These are phyloP conservation scores for Lucilia cuprina DNA, from an alignment of 1,140 invertebrate genomes.

Conservation along the genomic window DNA sequence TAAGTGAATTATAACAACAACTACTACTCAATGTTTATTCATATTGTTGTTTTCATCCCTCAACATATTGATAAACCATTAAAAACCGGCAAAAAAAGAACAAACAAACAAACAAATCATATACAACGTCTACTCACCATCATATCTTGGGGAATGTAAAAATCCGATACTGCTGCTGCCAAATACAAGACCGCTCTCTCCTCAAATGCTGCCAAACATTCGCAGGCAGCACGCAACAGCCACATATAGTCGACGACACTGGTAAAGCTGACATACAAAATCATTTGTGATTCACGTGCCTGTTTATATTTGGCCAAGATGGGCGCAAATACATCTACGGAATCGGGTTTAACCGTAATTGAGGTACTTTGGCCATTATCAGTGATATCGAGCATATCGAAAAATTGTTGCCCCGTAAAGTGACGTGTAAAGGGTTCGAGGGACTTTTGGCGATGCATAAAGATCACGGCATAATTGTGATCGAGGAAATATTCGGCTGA, in stretches of 20 bases:
- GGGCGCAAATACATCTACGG: conserved; percentile 72
- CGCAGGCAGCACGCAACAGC: conserved; percentile 81
- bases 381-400: conserved; percentile 80
- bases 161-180: conserved; percentile 98
- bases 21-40: no score
- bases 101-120: no score
- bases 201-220: conserved; percentile 74
- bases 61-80: not conserved
- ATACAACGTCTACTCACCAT: conserved; percentile 72
- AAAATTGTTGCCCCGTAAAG: conserved; percentile 78
- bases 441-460: conserved; percentile 81
- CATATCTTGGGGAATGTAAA: conserved; percentile 92
- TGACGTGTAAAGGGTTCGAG: conserved; percentile 89
- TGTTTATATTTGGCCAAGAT: conserved; percentile 77
- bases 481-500: conserved; percentile 96
- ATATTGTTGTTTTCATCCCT: not conserved
- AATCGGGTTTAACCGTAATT: conserved; percentile 74
- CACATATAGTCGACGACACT: conserved; percentile 93
- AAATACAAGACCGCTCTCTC: conserved; percentile 84
- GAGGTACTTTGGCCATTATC: conserved; percentile 67
- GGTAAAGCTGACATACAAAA: conserved; percentile 81
- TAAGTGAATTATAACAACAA: no score
- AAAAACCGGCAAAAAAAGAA: not conserved
- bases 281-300: conserved; percentile 69
- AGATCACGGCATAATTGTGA: conserved; percentile 79